Evolutionary conservation across 1,140 invertebrate genomes (phyloP), one percentile per base, ranked within the genome.

Genomic region (Caerostris extrusa): DNA sequence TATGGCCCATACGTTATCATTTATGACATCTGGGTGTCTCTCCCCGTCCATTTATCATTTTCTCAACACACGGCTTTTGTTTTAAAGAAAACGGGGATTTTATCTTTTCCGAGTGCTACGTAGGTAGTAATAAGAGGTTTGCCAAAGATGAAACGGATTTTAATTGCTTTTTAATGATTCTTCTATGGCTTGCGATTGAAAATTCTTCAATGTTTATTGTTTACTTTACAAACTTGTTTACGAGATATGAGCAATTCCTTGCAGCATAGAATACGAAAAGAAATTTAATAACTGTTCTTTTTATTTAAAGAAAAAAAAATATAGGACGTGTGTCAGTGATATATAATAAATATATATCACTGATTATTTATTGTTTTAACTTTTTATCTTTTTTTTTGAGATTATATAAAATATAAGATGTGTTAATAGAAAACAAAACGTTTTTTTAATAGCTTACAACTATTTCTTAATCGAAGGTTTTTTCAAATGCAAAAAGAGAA

Each of bases 21-120:
- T 89, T 89, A 89, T 89, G 87, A 89, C 67, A 89, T 56, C 55
- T 55, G 56, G 19, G 82, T 83, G 82, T 83, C 82, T 57, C 55
- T 83, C 55, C n/a, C n/a, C 7, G 1, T 17, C 0, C 56, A 57
- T 83, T 83, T 19, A 83, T 83, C 82, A 83, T 83, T 83, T 83
- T 83, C 82, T 58, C 3, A 83, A 19, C 5, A 83, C 82, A 58
- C 0, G 7, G n/a, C 53, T 83, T 56, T 56, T 83, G 53, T 56
- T 58, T 58, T 19, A 19, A 56, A 64, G 17, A 50, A 77, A 77
- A 77, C 8, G 50, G 71, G 19, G 34, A 4, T 77, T 10, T 77
- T 77, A 10, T 50, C 8, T 34, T 67, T 14, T 19, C 34, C 8
- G 7, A 12, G 4, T 57, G 5, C 1, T 83, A 57, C 34, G 19